Evolutionary conservation across 2,888 invertebrate genomes (phyloP).

Genomic region (Acronicta psi): DNA sequence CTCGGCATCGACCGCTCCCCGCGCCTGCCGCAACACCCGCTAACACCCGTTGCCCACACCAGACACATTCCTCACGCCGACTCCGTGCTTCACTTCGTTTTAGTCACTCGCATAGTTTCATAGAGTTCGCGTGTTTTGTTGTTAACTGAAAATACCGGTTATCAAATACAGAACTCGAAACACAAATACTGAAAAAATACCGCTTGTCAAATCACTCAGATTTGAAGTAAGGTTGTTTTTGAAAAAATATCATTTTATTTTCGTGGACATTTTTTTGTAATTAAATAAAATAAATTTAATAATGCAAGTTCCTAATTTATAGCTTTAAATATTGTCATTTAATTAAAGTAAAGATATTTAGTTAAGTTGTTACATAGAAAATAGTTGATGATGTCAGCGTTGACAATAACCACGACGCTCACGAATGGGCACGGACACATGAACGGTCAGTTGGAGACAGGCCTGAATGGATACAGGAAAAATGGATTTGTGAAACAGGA

Average conservation of each 20-base stretch:
- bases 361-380: constrained; percentile 44
- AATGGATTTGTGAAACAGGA: constrained; percentile 79
- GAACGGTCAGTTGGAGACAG: constrained; percentile 77
- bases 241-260: constrained; percentile 17
- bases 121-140: constrained; percentile 60
- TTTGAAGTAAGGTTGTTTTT: constrained; percentile 43
- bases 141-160: constrained; percentile 44
- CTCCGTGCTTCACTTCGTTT: constrained; percentile 63
- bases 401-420: constrained; percentile 81
- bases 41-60: constrained; percentile 55
- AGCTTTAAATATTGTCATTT: constrained; percentile 47
- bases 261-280: constrained; percentile 1
- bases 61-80: constrained; percentile 73
- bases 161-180: constrained; percentile 49
- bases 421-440: constrained; percentile 79
- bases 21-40: constrained; percentile 54
- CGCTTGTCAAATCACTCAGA: constrained; percentile 47
- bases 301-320: constrained; percentile 47
- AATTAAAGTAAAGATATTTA: constrained; percentile 28
- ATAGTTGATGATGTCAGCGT: constrained; percentile 76
- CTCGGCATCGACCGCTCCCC: constrained; percentile 71
- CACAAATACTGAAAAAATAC: constrained; percentile 35
- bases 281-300: constrained; percentile 17
- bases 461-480: constrained; percentile 78
- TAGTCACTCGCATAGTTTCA: constrained; percentile 67